Evolutionary conservation across 2,113 vertebrate species (phyloP), one percentile per base, ranked within the genome.

Genomic region (Bufo bufo): DNA sequence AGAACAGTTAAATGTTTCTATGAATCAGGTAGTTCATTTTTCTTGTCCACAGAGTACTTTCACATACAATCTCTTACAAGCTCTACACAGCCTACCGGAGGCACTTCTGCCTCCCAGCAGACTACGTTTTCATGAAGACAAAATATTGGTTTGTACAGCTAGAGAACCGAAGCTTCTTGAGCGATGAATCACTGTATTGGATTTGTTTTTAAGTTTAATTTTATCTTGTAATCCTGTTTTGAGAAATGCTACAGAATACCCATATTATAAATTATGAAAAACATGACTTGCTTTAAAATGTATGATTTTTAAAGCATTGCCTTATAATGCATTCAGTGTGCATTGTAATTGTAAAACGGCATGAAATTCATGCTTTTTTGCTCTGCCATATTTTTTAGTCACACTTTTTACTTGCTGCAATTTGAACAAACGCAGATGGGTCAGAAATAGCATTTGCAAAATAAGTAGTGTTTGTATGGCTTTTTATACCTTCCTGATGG

Each of bases 141-240:
- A 83, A 66, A 83, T 83, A 83, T 83, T 83, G 61, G 81, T 83
- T 65, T 69, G 81, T 83, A 66, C 81, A 66, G 81, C 81, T 6
- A 66, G 61, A 66, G 8, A 83, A 52, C 61, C 23, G 61, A 66
- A 66, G 81, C 63, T 50, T 20, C 61, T 66, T 83, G 3, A 50
- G 81, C 47, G 16, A 65, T 82, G 59, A 82, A 82, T 49, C 43
- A 23, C 56, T 61, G 16, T 45, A 33, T 59, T 13, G 45, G 47
- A 47, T 56, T 79, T 79, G 33, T 43, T 66, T 45, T 45, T 72
- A 72, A 45, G 33, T 72, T 66, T 66, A 9, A 23, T 66, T 66
- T 12, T 66, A 66, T 66, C 59, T n/a, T 66, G 63, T 66, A 20
- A 77, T 52, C 8, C 75, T 12, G 6, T 43, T 47, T 75, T 50